These are phyloP conservation scores for Amazona guildingii DNA, from an alignment of 2,113 vertebrate genomes.

Conservation along the genomic window DNA sequence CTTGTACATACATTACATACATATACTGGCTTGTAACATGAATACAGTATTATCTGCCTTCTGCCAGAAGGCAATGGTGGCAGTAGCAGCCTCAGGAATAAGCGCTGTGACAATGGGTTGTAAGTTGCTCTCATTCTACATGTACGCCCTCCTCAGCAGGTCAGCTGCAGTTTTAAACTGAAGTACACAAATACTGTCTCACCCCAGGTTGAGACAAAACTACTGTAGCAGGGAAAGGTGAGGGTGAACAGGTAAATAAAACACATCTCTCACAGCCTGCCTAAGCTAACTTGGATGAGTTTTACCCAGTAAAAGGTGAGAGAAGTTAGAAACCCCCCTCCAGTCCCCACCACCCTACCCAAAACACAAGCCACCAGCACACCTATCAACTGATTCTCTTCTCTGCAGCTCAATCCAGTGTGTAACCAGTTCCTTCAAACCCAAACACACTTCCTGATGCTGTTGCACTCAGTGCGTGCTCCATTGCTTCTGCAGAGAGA, in stretches of 20 bases:
- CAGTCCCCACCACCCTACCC: background rate
- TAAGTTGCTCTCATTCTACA: background rate
- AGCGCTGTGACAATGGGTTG: background rate
- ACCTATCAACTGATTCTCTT: background rate
- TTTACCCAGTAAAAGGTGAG: background rate
- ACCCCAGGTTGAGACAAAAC: background rate
- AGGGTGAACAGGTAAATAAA: background rate
- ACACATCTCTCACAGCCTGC: background rate
- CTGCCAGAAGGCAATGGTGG: background rate
- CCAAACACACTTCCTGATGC: background rate
- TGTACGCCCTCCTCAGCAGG: background rate
- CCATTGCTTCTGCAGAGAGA: background rate
- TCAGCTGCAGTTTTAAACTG: background rate
- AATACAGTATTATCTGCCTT: background rate
- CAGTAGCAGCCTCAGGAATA: background rate
- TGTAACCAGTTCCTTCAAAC: background rate
- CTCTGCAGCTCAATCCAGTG: background rate
- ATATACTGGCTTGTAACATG: background rate
- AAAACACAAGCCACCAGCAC: background rate
- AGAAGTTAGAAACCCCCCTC: background rate
- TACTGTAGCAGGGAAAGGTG: background rate
- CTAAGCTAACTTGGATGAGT: background rate
- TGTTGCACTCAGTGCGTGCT: rapidly evolving
- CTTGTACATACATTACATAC: no score
- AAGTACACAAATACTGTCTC: background rate